These are phyloP conservation scores for Sebastolobus alascanus DNA, from an alignment of 2,797 vertebrate genomes.

Conservation along the genomic window DNA sequence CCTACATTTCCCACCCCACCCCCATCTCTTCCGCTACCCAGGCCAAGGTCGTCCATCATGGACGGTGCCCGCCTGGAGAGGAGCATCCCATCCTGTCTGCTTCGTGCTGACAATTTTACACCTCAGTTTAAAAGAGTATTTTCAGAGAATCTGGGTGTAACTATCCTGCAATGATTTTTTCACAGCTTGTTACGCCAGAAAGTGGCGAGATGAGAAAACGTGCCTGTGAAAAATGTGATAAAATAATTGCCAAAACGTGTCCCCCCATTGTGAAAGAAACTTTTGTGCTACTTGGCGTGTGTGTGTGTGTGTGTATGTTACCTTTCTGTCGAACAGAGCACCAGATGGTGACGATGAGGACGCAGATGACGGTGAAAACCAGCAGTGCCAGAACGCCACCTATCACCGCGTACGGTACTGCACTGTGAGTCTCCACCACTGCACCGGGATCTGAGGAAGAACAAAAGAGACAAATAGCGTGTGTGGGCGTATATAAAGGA, in stretches of 20 bases:
- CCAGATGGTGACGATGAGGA: slow-evolving; percentile 94
- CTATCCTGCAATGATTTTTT: slow-evolving; percentile 40
- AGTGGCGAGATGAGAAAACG: slow-evolving; percentile 32
- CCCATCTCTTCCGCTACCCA: slow-evolving; percentile 32
- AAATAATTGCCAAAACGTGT: slow-evolving; percentile 34
- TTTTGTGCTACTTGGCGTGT: slow-evolving; percentile 4
- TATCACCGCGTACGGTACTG: slow-evolving; percentile 92
- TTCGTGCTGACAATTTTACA: slow-evolving; percentile 62
- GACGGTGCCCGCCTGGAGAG: slow-evolving; percentile 33
- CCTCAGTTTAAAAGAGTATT: slow-evolving; percentile 65
- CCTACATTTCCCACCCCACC: slow-evolving; percentile 66
- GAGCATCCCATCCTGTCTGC: slow-evolving; percentile 45
- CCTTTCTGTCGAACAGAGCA: slow-evolving; percentile 95
- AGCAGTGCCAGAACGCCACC: slow-evolving; percentile 92
- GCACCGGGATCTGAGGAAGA: slow-evolving; percentile 89
- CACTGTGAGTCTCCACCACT: slow-evolving; percentile 91
- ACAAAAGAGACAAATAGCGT: slow-evolving; percentile 39
- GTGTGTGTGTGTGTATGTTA: slow-evolving; percentile 63
- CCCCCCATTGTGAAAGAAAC: slow-evolving; percentile 3
- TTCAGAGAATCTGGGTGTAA: slow-evolving; percentile 40
- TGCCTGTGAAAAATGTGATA: slow-evolving; percentile 33
- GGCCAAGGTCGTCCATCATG: slow-evolving; percentile 75
- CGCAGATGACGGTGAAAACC: slow-evolving; percentile 93
- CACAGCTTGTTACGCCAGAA: slow-evolving; percentile 23
- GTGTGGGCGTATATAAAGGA: slow-evolving; percentile 23